Evolutionary conservation across 1,140 invertebrate genomes (phyloP).

Genomic region (Neodiprion lecontei): DNA sequence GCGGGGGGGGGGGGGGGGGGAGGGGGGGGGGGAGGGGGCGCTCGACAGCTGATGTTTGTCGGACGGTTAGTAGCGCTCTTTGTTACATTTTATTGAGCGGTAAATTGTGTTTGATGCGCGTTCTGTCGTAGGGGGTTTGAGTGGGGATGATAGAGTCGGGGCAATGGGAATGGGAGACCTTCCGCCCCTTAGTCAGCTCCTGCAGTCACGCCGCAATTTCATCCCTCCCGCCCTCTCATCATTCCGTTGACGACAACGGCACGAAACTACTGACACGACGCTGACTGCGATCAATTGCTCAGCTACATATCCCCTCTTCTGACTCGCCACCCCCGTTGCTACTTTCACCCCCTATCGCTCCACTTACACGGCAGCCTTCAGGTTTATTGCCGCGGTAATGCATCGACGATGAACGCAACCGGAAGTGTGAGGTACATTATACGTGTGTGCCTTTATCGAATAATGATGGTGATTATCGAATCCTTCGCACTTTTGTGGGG

Average conservation of each 20-base stretch:
- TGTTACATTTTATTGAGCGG: slow-evolving; percentile 18
- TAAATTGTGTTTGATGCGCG: slow-evolving; percentile 17
- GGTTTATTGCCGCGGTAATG: background rate
- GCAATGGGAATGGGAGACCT: background rate
- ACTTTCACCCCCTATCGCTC: background rate
- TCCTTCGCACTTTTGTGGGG: no score
- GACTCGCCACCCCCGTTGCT: background rate
- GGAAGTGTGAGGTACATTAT: no score
- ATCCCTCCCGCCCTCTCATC: background rate
- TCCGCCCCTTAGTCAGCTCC: background rate
- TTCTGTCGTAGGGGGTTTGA: slow-evolving; percentile 5
- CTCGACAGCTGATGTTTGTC: slow-evolving; percentile 6
- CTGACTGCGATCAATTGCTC: slow-evolving; percentile 16
- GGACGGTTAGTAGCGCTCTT: slow-evolving; percentile 11
- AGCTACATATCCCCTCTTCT: background rate
- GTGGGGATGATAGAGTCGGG: background rate
- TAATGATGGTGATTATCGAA: no score
- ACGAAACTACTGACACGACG: slow-evolving; percentile 11
- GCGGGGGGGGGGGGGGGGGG: background rate
- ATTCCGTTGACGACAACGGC: background rate
- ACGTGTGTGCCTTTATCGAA: no score
- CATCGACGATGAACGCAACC: no score
- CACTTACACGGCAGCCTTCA: background rate
- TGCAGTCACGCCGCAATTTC: background rate
- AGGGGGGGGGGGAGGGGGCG: background rate